Conservation (phyloP, 92 coral and sea anemone genomes). For the Heteractis magnifica region DNA sequence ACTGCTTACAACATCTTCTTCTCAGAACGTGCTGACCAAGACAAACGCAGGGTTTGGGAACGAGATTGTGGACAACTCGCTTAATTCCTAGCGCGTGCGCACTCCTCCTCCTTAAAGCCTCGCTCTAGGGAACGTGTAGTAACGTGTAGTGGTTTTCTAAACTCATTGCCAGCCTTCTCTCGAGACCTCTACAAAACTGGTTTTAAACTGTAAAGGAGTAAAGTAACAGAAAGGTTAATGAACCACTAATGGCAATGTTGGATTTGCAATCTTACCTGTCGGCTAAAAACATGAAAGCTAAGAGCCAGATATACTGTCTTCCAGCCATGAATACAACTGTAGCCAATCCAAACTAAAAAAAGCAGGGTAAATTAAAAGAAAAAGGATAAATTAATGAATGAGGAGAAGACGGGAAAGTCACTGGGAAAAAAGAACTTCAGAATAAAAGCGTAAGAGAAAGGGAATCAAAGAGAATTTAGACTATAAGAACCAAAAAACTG, state of each 20-base stretch:
- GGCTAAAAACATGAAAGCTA: conserved; percentile 78
- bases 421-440: neutral
- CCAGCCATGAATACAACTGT: conserved; percentile 74
- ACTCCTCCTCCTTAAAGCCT: no score
- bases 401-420: no score
- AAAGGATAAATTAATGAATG: neutral
- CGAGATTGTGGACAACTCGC: no score
- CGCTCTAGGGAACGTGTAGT: no score
- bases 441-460: neutral
- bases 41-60: no score
- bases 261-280: conserved; percentile 68
- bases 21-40: no score
- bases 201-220: neutral
- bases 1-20: no score
- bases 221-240: neutral
- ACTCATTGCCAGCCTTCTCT: no score
- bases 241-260: neutral
- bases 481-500: neutral
- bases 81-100: no score
- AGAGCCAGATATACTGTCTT: conserved; percentile 58
- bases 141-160: no score
- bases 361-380: neutral
- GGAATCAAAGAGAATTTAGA: neutral
- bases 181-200: no score
- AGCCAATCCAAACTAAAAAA: conserved; percentile 67